A percentile compares a stretch with the other conserved stretches of the same genome.
These are phyloP conservation scores for Xiphophorus birchmanni DNA, from an alignment of 2,797 vertebrate species.

Conservation along the genomic window DNA sequence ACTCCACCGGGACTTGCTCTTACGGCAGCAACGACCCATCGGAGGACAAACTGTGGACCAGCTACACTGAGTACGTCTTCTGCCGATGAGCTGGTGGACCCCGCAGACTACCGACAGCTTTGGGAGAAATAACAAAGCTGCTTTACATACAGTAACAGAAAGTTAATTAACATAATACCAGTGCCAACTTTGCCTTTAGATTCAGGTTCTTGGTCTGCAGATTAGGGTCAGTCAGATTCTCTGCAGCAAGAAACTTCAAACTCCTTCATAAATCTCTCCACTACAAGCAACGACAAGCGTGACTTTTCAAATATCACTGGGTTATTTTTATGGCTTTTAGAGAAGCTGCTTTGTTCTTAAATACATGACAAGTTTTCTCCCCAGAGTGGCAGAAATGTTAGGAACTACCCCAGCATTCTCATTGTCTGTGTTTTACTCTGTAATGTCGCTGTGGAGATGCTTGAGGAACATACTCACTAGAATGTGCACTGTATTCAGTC, in stretches of 20 bases:
- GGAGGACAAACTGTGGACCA: slow-evolving; percentile 96
- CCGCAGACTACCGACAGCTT: not conserved
- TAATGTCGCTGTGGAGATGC: not conserved
- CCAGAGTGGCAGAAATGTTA: slow-evolving; percentile 15
- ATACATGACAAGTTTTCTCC: slow-evolving; percentile 4
- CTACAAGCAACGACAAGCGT: not conserved
- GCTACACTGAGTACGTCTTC: slow-evolving; percentile 96
- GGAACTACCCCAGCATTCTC: slow-evolving; percentile 2
- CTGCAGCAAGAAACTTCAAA: not conserved
- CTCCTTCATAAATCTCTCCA: not conserved
- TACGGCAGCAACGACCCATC: slow-evolving; percentile 86
- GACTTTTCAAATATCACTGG: slow-evolving; percentile 3
- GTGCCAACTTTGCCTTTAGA: slow-evolving; percentile 1
- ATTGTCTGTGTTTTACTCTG: not conserved
- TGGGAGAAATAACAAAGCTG: not conserved
- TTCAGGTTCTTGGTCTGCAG: not conserved
- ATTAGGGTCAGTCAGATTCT: not conserved
- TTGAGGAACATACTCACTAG: slow-evolving; percentile 6
- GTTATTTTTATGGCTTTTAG: slow-evolving; percentile 27
- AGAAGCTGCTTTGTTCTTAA: slow-evolving; percentile 24
- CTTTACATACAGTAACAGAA: not conserved
- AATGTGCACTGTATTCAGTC: slow-evolving; percentile 19
- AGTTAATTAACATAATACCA: not conserved
- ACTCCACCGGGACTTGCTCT: slow-evolving; percentile 91
- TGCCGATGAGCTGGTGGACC: slow-evolving; percentile 66